A percentile compares a stretch with the other conserved stretches of the same genome.
Evolutionary conservation across 1,140 invertebrate species (phyloP).

Genomic region (Seison nebaliae): DNA sequence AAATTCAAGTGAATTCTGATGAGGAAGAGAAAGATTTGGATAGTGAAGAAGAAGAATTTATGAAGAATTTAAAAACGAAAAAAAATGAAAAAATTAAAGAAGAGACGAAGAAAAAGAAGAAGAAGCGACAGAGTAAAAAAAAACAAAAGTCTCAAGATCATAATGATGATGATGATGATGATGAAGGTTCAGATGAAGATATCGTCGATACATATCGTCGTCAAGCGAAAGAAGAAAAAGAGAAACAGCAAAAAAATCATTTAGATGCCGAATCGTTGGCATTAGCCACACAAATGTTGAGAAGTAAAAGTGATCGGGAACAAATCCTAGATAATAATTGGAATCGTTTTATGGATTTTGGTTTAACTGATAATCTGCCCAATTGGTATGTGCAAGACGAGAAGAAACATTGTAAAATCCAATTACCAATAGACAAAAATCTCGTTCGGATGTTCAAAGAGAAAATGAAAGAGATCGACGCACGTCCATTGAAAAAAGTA

Average conservation of each 20-base stretch:
- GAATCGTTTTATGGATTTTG: conserved; percentile 34
- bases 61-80: background rate
- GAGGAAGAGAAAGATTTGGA: conserved; percentile 15
- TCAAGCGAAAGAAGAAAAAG: conserved; percentile 15
- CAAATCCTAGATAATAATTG: conserved; percentile 25
- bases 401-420: conserved; percentile 53
- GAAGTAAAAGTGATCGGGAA: conserved; percentile 21
- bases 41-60: conserved; percentile 3
- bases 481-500: conserved; percentile 81
- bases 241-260: conserved; percentile 26
- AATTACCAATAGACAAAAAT: conserved; percentile 44
- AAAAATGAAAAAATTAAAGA: background rate
- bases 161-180: conserved; percentile 16
- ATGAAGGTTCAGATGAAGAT: conserved; percentile 13
- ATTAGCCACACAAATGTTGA: conserved; percentile 22
- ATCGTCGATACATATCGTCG: conserved; percentile 3
- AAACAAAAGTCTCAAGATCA: background rate
- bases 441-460: conserved; percentile 33
- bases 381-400: conserved; percentile 90
- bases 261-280: conserved; percentile 15
- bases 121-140: background rate
- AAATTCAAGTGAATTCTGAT: conserved; percentile 12
- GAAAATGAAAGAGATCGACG: conserved; percentile 55
- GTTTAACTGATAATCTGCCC: conserved; percentile 46
- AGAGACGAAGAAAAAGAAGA: background rate